Base-by-base conservation (phyloP, 2,113 vertebrate species). In the Tachycineta bicolor region DNA sequence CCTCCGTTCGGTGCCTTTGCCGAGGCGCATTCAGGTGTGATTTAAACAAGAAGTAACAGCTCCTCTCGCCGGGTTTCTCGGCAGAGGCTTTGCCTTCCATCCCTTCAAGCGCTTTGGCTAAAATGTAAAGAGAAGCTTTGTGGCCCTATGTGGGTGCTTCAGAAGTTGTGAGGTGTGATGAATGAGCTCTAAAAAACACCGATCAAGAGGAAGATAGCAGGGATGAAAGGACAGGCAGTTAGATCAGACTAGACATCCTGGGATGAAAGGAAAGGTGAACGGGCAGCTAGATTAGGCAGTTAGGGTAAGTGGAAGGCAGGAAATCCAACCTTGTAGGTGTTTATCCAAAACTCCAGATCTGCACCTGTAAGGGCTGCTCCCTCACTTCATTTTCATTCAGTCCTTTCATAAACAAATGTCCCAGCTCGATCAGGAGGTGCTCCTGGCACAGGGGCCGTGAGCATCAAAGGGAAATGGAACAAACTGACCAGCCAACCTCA, bases 161-260 rank as follows among this genome's bases (percentile, higher is more conserved):
- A 96, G 96, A 96, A 93, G 96, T 92, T 71, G 69, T 75, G 19
- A 84, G 86, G 79, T 75, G 96, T 96, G 96, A 96, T 96, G 92
- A 97, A 96, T 96, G 96, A 95, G 94, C 80, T 94, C 86, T 89
- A 49, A 90, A 91, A 94, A 93, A 74, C 96, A 93, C 78, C 95
- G 94, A 96, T 95, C 80, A 93, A 95, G 94, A 73, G 95, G 86
- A 92, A 92, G 95, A 97, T 95, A 95, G 87, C 4, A 3, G 77
- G 94, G 95, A 97, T 96, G 95, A 96, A 97, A 96, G 95, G 94
- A 95, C 81, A 95, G 96, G 81, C 95, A 94, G 90, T 87, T 90
- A 97, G 94, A 95, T 97, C 94, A 96, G 83, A 18, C 91, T 9
- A 95, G 95, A 97, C 94, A 96, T 95, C 94, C 94, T 96, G 95